A percentile compares a stretch with the other conserved stretches of the same genome.
These are phyloP conservation scores for Ostrea denselamellosa DNA, from an alignment of 1,140 invertebrate genomes.

Conservation along the genomic window DNA sequence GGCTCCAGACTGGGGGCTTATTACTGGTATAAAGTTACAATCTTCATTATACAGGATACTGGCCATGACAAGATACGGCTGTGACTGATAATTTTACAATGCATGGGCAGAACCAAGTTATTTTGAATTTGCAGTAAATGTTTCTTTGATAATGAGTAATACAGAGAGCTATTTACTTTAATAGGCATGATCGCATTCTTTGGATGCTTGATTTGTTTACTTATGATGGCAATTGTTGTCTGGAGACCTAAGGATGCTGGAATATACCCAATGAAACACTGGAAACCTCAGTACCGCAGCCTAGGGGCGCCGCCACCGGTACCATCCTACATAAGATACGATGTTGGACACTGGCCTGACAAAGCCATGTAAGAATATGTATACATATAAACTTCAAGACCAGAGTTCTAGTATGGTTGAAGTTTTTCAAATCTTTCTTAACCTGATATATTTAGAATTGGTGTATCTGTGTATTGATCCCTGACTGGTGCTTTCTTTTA, in stretches of 20 bases:
- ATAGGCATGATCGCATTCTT: constrained; percentile 74
- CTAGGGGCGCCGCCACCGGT: constrained; percentile 73
- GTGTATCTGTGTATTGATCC: too few species aligned
- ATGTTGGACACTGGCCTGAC: constrained; percentile 72
- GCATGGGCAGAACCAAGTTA: too few species aligned
- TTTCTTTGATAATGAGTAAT: too few species aligned
- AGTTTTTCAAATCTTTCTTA: too few species aligned
- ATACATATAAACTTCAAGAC: too few species aligned
- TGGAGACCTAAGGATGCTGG: constrained; percentile 74
- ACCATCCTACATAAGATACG: constrained; percentile 72
- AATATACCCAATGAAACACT: constrained; percentile 77
- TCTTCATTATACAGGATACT: background rate
- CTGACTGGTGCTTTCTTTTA: background rate
- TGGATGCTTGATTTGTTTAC: constrained; percentile 64
- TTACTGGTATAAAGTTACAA: constrained; percentile 68
- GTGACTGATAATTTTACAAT: too few species aligned
- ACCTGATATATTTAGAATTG: too few species aligned
- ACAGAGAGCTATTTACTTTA: constrained; percentile 29
- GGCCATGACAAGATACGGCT: too few species aligned
- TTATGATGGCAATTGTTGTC: constrained; percentile 74
- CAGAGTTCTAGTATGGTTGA: too few species aligned
- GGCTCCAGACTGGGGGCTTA: constrained; percentile 76
- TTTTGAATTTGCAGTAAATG: too few species aligned
- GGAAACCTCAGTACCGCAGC: constrained; percentile 74
- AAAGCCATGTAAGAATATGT: constrained; percentile 56